Percentiles rank a stretch among this genome's conserved stretches.
phyloP scores from a whole-genome alignment of 1,140 invertebrate species.

The Chelonus insularis region DNA sequence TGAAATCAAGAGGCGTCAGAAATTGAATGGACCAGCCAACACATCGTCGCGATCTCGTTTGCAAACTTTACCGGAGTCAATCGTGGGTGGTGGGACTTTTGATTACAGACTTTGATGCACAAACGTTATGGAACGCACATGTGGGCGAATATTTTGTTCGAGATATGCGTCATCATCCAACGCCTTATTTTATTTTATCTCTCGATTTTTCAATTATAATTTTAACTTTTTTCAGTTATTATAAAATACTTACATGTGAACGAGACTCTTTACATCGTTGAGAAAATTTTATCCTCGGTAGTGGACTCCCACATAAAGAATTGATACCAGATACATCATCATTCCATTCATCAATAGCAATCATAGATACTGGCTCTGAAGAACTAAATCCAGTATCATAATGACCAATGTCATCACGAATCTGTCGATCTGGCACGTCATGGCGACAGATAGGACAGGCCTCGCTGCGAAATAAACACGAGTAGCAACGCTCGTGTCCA shows the following conservation, averaged over 20 bases:
- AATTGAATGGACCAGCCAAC: constrained; percentile 23
- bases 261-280: constrained; percentile 35
- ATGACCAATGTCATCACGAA: constrained; percentile 35
- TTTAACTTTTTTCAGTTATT: not conserved
- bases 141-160: constrained; percentile 8
- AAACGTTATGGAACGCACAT: not conserved
- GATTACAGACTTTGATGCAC: constrained; percentile 7
- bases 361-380: constrained; percentile 38
- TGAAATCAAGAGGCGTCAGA: constrained; percentile 7
- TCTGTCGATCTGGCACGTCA: constrained; percentile 26
- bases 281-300: constrained; percentile 42
- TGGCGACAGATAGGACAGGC: constrained; percentile 81
- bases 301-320: constrained; percentile 55
- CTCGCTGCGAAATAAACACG: constrained; percentile 90
- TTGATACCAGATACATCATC: constrained; percentile 53
- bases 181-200: not conserved
- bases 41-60: constrained; percentile 7
- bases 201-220: not conserved
- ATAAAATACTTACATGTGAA: constrained; percentile 36
- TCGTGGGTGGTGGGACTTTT: constrained; percentile 10
- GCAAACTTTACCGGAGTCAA: not conserved
- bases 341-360: constrained; percentile 46
- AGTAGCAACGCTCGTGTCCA: constrained; percentile 91
- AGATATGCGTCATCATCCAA: constrained; percentile 4
- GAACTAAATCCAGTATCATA: constrained; percentile 23